Evolutionary conservation across 2,113 vertebrate genomes (phyloP), one percentile per base, ranked within the genome.

Genomic region (Myotis davidii): DNA sequence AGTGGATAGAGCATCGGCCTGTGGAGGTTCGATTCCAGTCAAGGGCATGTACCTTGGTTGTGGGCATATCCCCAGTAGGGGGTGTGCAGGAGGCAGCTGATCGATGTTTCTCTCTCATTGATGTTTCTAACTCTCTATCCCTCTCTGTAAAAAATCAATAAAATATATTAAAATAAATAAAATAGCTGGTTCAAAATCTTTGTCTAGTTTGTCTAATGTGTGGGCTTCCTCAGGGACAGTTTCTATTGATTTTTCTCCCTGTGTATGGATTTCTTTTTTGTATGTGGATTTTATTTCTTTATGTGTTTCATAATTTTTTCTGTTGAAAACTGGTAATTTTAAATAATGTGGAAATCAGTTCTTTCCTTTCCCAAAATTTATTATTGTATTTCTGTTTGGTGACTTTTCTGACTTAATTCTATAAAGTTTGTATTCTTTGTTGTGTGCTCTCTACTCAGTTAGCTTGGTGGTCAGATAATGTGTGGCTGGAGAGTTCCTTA

Each of bases 391-490:
- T 86, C 77, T 95, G 16, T 86, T 84, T 64, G 29, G 64, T 65
- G 64, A 32, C 61, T 64, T 64, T 59, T 84, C 59, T 84, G 61
- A 84, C 67, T 73, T 88, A 82, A 76, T 92, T 83, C 20, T 84
- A 27, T 77, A 52, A 90, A 23, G 52, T 67, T 3, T 88, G 10
- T 88, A n/a, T 65, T 65, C 13, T 65, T 65, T 65, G 64, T 65
- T 65, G 29, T 65, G 29, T 65, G 27, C 64, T 70, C 50, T 88
- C 67, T 84, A 32, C 39, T 74, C 50, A 48, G n/a, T 82, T 91
- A 56, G 32, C 25, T 76, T 95, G 56, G 37, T 95, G 84, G 48
- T 91, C 59, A 76, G 21, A 20, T 95, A 91, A 87, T 69, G 48
- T 65, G 18, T 81, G 21, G 29, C 21, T 50, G 52, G 48, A 73